Evolutionary conservation across 2,113 vertebrate genomes (phyloP), one percentile per base, ranked within the genome.

Genomic region (Apus apus): DNA sequence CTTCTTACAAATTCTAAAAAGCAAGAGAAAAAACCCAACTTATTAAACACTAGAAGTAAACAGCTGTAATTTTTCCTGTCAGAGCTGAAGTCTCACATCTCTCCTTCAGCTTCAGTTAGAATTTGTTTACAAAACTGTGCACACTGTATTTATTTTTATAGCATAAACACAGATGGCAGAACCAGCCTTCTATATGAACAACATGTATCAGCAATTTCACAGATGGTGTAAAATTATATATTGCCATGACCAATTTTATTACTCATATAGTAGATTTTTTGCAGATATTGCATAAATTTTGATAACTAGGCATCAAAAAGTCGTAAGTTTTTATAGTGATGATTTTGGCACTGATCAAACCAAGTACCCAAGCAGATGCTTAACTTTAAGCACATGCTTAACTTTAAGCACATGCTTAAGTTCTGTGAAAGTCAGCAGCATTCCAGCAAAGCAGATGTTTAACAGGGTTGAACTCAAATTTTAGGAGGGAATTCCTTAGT

Each of bases 81-180:
- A 78, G 87, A 90, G 80, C 50, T 78, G 61, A 90, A 94, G 85
- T n/a, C 90, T 87, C 79, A 61, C 70, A 89, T 88, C 76, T 95
- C 77, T 68, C 58, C 90, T 91, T 92, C 40, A 65, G 93, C 64
- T 89, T 87, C 23, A 94, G 88, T 88, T 90, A 71, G 83, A 64
- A 93, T 81, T 93, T 32, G 50, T 94, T 95, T 94, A 93, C 93
- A 89, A 93, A 96, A 95, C 93, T 87, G 73, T 10, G 45, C 62
- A 53, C 76, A 38, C 92, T 92, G 25, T 93, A 87, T 91, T 96
- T 96, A 68, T 88, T 95, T 95, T 97, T 92, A 80, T 38, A 90
- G 92, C 81, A 91, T 88, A 97, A 95, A 96, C 73, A 96, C 92
- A 97, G 95, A 94, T 95, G 95, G 96, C 80, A 94, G 87, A 95